Conservation (phyloP, 1,140 invertebrate genomes). For the Platorchestia sp. region DNA sequence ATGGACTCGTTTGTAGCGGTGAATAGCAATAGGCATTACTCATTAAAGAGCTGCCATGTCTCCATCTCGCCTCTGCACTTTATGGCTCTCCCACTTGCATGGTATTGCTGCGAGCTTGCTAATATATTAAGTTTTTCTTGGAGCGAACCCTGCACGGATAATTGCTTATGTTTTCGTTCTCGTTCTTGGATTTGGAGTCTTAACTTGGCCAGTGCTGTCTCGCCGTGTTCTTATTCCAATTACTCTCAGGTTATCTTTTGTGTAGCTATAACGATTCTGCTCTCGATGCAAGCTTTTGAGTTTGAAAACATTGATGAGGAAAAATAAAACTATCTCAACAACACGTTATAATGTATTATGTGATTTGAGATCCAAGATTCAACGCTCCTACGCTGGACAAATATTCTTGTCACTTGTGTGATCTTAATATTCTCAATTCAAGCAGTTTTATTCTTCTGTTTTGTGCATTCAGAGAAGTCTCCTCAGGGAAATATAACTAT, state of each 20-base stretch:
- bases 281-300: background rate
- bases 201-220: background rate
- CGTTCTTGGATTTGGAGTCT: background rate
- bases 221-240: background rate
- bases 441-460: background rate
- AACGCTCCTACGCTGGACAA: background rate
- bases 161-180: background rate
- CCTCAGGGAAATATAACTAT: no score
- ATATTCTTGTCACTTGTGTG: background rate
- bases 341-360: background rate
- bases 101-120: background rate
- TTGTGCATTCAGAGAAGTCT: background rate
- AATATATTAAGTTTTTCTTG: background rate
- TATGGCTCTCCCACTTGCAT: constrained; percentile 12
- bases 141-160: background rate
- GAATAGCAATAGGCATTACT: constrained; percentile 39
- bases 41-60: constrained; percentile 34
- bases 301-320: background rate
- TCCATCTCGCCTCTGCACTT: constrained; percentile 37
- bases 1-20: constrained; percentile 21
- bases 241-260: background rate
- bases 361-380: background rate
- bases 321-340: background rate
- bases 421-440: background rate
- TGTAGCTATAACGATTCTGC: background rate